Percentiles rank a stretch among this genome's conserved stretches.
Evolutionary conservation across 2,113 vertebrate genomes (phyloP).

Genomic region (Neolamprologus sp.): DNA sequence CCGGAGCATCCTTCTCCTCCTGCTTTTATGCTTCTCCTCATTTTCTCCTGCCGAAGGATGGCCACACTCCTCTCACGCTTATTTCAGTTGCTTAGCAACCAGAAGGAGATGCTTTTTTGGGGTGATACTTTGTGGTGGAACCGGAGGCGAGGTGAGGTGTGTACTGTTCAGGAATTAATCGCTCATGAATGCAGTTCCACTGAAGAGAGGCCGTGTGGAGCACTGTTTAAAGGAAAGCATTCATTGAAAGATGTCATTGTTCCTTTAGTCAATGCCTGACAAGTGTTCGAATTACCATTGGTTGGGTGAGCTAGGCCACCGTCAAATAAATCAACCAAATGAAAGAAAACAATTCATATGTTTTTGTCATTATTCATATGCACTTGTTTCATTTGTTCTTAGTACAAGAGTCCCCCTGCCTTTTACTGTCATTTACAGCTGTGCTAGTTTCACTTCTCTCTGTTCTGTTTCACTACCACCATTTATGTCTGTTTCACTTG

Average conservation of each 20-base stretch:
- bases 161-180: conserved; percentile 31
- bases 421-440: background rate
- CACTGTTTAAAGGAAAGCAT: background rate
- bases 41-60: conserved; percentile 12
- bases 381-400: background rate
- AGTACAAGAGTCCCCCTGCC: background rate
- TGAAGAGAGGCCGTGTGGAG: background rate
- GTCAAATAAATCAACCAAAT: background rate
- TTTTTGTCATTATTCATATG: background rate
- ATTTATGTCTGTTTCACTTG: background rate
- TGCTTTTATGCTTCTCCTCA: background rate
- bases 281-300: background rate
- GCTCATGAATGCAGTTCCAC: background rate
- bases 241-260: background rate
- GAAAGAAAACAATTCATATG: background rate
- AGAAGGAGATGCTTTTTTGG: conserved; percentile 39
- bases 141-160: conserved; percentile 17
- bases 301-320: background rate
- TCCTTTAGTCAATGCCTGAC: background rate
- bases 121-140: conserved; percentile 32
- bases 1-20: background rate
- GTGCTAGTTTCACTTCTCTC: background rate
- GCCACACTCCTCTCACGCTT: conserved; percentile 42
- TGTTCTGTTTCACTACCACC: background rate
- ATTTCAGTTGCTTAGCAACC: conserved; percentile 70